A percentile compares a stretch with the other conserved stretches of the same genome.
phyloP scores from a whole-genome alignment of 2,113 vertebrate species.

The Meleagris gallopavo region DNA sequence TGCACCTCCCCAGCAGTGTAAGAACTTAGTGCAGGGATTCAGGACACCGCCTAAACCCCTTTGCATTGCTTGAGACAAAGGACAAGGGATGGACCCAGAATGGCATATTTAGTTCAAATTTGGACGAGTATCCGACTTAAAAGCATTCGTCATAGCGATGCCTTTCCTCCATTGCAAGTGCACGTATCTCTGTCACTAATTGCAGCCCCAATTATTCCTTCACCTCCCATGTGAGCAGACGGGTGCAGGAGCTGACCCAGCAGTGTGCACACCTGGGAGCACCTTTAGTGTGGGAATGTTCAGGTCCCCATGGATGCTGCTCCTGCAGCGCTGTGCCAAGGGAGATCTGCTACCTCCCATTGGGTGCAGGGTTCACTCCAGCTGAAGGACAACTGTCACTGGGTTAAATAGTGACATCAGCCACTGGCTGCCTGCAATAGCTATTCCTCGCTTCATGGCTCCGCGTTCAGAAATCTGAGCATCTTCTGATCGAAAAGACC shows the following conservation, averaged over 20 bases:
- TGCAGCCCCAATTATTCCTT: conserved; percentile 60
- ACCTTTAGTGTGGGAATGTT: neutral
- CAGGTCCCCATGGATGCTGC: neutral
- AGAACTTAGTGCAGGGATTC: neutral
- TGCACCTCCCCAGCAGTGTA: neutral
- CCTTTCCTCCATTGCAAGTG: conserved; percentile 19
- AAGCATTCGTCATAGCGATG: neutral
- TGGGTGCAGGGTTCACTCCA: neutral
- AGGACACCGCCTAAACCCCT: neutral
- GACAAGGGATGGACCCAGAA: neutral
- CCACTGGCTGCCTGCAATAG: neutral
- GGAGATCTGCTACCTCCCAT: neutral
- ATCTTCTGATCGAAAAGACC: neutral
- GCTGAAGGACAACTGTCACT: conserved; percentile 30
- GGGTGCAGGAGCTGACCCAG: conserved; percentile 51
- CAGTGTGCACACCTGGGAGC: neutral
- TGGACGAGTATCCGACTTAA: neutral
- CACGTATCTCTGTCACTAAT: conserved; percentile 48
- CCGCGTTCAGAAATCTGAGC: neutral
- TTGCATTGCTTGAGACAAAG: neutral
- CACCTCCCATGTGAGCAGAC: conserved; percentile 10
- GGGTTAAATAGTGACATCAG: conserved; percentile 38
- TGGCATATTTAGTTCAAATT: neutral
- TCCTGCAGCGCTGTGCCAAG: rapidly evolving
- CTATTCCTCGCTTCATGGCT: neutral